These are phyloP conservation scores for Paralvinella palmiformis DNA, from an alignment of 1,140 invertebrate genomes.

Conservation along the genomic window DNA sequence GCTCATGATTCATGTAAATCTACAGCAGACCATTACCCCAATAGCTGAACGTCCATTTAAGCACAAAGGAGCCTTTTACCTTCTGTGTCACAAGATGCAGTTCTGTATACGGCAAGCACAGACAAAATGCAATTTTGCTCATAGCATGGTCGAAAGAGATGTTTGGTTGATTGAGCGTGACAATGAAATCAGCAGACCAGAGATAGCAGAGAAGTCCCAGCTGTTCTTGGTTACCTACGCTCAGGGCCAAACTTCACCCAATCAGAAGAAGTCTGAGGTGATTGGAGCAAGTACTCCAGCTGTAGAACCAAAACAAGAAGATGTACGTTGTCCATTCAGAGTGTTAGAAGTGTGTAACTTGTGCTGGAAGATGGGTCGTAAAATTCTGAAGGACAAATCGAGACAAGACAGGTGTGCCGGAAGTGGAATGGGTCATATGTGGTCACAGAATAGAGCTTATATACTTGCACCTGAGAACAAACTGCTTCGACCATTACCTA, in stretches of 20 bases:
- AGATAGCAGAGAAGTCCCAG: too few relatives aligned
- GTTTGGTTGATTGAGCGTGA: constrained; percentile 43
- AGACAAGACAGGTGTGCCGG: neutral
- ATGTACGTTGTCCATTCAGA: constrained; percentile 8
- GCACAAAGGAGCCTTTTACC: constrained; percentile 37
- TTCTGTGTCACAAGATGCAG: constrained; percentile 33
- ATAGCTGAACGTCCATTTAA: constrained; percentile 26
- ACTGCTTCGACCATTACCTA: constrained; percentile 31
- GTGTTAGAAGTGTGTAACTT: constrained; percentile 10
- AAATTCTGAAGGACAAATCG: neutral
- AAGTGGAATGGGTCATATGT: neutral
- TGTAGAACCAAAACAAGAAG: neutral
- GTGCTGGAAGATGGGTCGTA: constrained; percentile 8
- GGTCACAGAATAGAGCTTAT: constrained; percentile 18
- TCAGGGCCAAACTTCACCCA: too few relatives aligned
- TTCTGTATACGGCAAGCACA: constrained; percentile 28
- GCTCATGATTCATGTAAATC: neutral
- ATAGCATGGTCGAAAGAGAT: constrained; percentile 39
- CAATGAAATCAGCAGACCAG: constrained; percentile 26
- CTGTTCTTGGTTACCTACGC: constrained; percentile 24
- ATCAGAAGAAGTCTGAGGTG: too few relatives aligned
- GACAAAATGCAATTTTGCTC: constrained; percentile 35
- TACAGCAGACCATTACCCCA: neutral
- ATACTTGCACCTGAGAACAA: constrained; percentile 28
- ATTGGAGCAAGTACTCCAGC: neutral